Evolutionary conservation across 2,888 invertebrate species (phyloP), one percentile per base, ranked within the genome.

Genomic region (Bombyx huttoni): DNA sequence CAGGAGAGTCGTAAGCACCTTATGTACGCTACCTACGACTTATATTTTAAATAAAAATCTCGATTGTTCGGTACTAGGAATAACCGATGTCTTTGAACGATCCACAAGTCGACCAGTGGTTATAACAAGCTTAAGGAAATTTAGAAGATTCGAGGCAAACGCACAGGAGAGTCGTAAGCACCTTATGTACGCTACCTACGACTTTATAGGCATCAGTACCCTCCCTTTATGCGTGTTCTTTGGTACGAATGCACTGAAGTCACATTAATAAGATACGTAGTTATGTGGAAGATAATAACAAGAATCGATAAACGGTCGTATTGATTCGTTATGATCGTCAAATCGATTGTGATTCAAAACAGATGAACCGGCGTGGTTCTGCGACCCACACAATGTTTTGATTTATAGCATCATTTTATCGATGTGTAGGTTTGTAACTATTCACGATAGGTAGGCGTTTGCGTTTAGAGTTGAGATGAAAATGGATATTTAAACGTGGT

Each of bases 261-360:
- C 9, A 10, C 40, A 40, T 40, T 40, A 40, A 40, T 40, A 8
- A 40, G 8, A 40, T 0, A 40, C 40, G 40, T 10, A 10, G 40
- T 40, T 40, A 40, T 40, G 2, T 40, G 40, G 3, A 40, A 40
- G 40, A 40, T 40, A 40, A 40, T 46, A 14, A 34, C 49, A 35
- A 52, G 47, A 13, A 55, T 55, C 55, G 52, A 56, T 54, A 48
- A 53, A 54, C 52, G 46, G 49, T 50, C 56, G 54, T 56, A 58
- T 56, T 54, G 47, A 52, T 40, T 50, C 48, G 50, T 50, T 48
- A 56, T 55, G 61, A 61, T 56, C 62, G 56, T 58, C 64, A 57
- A 63, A 66, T 65, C 56, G 61, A 53, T 53, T 57, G 57, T 65
- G 66, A 67, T 65, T 62, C 65, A 62, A 66, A 52, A 53, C 63